Evolutionary conservation across 2,888 invertebrate species (phyloP), one percentile per base, ranked within the genome.

Genomic region (Tridacna crocea): DNA sequence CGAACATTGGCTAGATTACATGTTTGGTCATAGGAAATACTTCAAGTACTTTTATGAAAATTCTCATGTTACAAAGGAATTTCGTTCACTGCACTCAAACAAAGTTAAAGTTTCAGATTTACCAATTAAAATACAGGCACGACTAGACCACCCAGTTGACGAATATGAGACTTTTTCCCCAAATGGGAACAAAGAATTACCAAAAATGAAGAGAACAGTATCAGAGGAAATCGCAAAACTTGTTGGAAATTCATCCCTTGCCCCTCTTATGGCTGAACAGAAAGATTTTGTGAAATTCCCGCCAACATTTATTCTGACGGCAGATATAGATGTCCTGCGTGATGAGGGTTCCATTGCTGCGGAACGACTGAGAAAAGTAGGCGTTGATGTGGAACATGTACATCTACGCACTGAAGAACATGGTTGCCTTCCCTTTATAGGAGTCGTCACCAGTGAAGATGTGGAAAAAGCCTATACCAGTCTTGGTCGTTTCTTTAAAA

Each of bases 311-410:
- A 77, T 89, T 6, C 68, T 87, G 70, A 87, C 72, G 17, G 82
- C 78, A 3, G 88, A 87, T 22, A 77, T 84, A 51, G 88, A 88
- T 60, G 80, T 81, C 15, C 66, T 88, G 8, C 73, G 86, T 17
- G 88, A 88, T 63, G 88, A 88, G 13, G 83, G 87, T 11, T 85
- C 80, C 58, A 79, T 88, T 0, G 75, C 82, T 26, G 87, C 78
- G 15, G 77, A 74, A 55, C 79, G 88, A 70, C 70, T 88, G 68
- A 66, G 73, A 19, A 55, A 70, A 27, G 72, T 82, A 4, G 79
- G 82, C 17, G 75, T 82, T 15, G 26, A 72, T 19, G 79, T 85
- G 8, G 63, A 77, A 24, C 85, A 84, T 51, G 61, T 46, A 4
- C 83, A 87, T 73, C 65, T 76, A 13, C 70, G 77, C 0, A 73